These are phyloP conservation scores for Siphlonurus alternatus DNA, from an alignment of 2,888 invertebrate species.

Conservation along the genomic window DNA sequence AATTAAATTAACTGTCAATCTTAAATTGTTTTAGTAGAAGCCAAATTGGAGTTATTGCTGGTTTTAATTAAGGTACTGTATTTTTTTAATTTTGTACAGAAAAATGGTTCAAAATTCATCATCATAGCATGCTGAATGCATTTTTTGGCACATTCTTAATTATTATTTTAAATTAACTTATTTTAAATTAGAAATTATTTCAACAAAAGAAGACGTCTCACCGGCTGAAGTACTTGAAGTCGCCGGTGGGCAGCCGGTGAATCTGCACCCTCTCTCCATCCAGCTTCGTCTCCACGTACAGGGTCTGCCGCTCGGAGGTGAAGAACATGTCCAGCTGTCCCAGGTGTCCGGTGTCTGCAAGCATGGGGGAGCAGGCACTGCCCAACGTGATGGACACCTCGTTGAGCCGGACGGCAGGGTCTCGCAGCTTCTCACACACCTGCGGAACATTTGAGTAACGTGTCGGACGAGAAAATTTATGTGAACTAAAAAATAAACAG, in stretches of 20 bases:
- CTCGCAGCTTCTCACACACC: conserved; percentile 48
- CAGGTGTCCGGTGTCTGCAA: conserved; percentile 42
- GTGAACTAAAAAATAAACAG: background rate
- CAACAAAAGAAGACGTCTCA: too few species aligned
- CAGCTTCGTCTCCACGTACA: conserved; percentile 65
- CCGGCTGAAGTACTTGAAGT: conserved; percentile 69
- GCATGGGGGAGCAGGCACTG: conserved; percentile 72
- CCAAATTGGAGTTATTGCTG: too few species aligned
- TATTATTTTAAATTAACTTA: too few species aligned
- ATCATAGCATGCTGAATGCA: too few species aligned
- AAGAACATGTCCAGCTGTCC: background rate
- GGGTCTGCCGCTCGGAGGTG: background rate
- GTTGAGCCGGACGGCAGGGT: conserved; percentile 41
- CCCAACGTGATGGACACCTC: conserved; percentile 55
- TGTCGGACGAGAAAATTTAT: background rate
- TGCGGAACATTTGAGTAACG: conserved; percentile 21
- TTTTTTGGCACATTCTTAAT: too few species aligned
- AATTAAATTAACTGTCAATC: too few species aligned
- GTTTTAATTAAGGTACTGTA: too few species aligned
- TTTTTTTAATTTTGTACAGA: too few species aligned
- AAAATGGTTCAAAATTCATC: too few species aligned
- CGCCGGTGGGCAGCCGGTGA: conserved; percentile 52
- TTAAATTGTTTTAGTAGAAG: too few species aligned
- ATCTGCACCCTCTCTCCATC: conserved; percentile 91
- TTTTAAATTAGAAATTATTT: too few species aligned